phyloP scores from a whole-genome alignment of 2,888 invertebrate species.

The Lasioglossum figueresi region DNA sequence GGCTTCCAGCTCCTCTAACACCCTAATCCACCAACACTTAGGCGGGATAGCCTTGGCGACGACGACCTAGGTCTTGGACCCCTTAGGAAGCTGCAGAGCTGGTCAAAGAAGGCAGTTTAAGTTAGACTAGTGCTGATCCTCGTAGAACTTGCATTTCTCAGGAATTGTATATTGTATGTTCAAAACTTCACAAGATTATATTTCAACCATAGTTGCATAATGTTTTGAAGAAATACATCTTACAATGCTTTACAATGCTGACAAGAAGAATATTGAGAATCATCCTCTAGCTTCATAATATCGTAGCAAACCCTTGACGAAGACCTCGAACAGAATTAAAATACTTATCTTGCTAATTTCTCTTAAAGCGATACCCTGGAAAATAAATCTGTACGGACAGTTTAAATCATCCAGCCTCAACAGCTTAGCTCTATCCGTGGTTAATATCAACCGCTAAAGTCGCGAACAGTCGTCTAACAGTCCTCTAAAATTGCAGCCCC shows the following conservation, averaged over 20 bases:
- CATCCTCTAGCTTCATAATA: no score
- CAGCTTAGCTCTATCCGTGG: no score
- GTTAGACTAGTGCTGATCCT: no score
- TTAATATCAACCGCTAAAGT: not conserved
- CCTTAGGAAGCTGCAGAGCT: not conserved
- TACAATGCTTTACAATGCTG: no score
- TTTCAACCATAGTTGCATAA: not conserved
- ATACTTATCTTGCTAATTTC: not conserved
- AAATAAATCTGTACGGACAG: not conserved
- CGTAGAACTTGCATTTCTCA: not conserved
- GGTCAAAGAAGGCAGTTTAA: not conserved
- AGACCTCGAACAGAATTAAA: no score
- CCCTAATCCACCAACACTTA: not conserved
- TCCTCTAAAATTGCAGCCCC: not conserved
- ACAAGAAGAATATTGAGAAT: no score
- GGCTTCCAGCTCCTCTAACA: not conserved
- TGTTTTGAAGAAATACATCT: not conserved
- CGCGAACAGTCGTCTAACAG: not conserved
- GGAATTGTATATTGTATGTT: no score
- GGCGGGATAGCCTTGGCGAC: not conserved
- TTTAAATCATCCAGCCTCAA: not conserved
- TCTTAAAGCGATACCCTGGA: not conserved
- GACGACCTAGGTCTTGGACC: not conserved
- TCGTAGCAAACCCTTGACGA: no score
- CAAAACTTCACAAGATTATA: not conserved